Evolutionary conservation across 2,888 invertebrate genomes (phyloP), one percentile per base, ranked within the genome.

Genomic region (Liopterus haemorrhoidalis): DNA sequence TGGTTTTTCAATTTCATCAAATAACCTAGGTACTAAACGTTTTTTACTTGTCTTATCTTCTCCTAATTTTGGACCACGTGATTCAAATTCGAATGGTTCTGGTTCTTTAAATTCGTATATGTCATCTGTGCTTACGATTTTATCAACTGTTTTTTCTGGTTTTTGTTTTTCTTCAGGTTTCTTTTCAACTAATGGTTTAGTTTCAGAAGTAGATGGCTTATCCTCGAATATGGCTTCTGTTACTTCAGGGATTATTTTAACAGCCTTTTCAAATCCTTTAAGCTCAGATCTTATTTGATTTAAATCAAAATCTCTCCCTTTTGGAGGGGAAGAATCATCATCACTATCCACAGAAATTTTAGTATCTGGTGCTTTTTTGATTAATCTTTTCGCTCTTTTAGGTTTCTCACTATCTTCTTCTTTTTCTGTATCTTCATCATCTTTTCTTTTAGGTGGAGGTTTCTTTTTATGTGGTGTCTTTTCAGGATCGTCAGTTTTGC

Each of bases 21-120:
- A 65, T 16, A 69, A 50, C 41, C 69, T 57, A 1, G 67, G 61
- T 5, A 64, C 57, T 6, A 58, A 50, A 18, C 66, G 60, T 51
- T 67, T 67, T 45, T 63, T 66, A 15, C 46, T 50, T 37, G 58
- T 59, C 41, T 68, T 68, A 19, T 69, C 68, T 9, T 64, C 64
- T 2, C 56, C 60, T 18, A 62, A 47, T 49, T 60, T 62, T 3
- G 60, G 42, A 20, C 35, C 15, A 39, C 85, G 76, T 5, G 82
- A 75, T 66, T 89, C 88, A 54, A 88, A 79, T 63, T 89, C 88
- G 60, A 89, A 89, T 0, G 89, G 88, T 64, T 90, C 89, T 0
- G 88, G 87, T 65, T 90, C 89, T 64, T 89, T 89, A 61, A 90
- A 90, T 65, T 90, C 89, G 60, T 90, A 90, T 48, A 89, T 81